A percentile compares a stretch with the other conserved stretches of the same genome.
Evolutionary conservation across 2,888 invertebrate genomes (phyloP).

Genomic region (Glaucopsyche alexis): DNA sequence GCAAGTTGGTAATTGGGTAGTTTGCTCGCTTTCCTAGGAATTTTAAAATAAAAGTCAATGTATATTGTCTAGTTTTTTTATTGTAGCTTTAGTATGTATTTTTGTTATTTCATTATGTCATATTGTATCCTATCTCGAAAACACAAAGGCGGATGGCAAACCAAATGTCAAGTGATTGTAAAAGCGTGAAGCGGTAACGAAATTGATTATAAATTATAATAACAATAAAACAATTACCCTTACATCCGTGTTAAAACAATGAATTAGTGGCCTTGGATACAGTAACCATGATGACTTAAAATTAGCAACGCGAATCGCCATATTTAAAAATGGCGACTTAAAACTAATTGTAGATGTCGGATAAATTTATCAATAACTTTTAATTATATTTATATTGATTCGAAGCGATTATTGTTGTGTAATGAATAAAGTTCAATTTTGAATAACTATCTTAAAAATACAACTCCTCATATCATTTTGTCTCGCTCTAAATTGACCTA

Average conservation of each 20-base stretch:
- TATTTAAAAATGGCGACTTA: not conserved
- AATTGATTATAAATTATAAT: not conserved
- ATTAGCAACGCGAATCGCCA: not conserved
- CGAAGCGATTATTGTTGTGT: too few relatives aligned
- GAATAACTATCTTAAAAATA: too few relatives aligned
- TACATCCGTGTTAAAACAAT: not conserved
- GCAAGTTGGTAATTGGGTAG: too few relatives aligned
- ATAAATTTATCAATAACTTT: not conserved
- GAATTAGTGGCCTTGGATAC: not conserved
- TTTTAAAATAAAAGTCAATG: too few relatives aligned
- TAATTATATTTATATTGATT: too few relatives aligned
- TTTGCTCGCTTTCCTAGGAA: too few relatives aligned
- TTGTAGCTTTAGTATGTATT: too few relatives aligned
- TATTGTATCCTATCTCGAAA: not conserved
- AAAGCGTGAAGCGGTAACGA: not conserved
- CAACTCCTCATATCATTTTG: too few relatives aligned
- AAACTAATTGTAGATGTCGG: too few relatives aligned
- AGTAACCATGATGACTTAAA: not conserved
- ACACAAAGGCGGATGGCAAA: not conserved
- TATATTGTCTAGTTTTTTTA: too few relatives aligned
- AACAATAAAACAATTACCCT: constrained; percentile 5
- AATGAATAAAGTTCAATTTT: too few relatives aligned
- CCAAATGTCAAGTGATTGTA: not conserved
- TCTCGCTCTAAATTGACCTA: not conserved
- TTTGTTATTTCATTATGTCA: too few relatives aligned